These are phyloP conservation scores for Glyptemys insculpta DNA, from an alignment of 2,797 vertebrate species.

Conservation along the genomic window DNA sequence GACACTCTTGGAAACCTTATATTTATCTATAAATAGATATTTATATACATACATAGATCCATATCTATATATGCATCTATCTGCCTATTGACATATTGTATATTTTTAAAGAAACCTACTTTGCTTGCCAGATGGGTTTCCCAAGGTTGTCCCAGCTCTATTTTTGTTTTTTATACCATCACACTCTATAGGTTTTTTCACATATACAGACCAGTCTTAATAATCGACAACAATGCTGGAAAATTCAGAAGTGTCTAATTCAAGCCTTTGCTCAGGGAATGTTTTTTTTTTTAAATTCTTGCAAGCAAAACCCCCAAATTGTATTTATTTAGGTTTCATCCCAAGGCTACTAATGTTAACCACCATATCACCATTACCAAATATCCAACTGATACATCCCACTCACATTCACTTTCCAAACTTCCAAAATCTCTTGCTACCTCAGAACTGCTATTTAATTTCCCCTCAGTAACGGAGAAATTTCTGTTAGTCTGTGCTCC, in stretches of 20 bases:
- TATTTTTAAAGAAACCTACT: constrained; percentile 2
- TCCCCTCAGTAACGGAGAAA: background rate
- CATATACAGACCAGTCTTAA: background rate
- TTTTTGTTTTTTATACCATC: background rate
- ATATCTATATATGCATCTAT: background rate
- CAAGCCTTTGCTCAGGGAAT: background rate
- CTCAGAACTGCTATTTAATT: constrained; percentile 14
- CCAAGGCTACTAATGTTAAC: background rate
- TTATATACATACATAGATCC: background rate
- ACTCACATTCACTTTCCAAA: background rate
- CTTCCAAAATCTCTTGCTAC: background rate
- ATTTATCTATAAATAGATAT: background rate
- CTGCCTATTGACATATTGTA: background rate
- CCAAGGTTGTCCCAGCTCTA: fast-evolving
- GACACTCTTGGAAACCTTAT: background rate
- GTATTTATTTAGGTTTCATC: background rate
- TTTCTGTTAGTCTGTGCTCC: constrained; percentile 3
- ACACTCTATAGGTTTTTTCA: background rate
- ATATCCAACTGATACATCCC: background rate
- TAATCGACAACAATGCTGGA: background rate
- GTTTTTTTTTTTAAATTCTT: background rate
- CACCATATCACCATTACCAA: background rate
- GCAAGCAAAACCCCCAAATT: background rate
- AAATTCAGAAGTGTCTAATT: background rate
- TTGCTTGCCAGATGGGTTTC: background rate